Conservation (phyloP, 2,113 vertebrate species). For the Atractosteus spatula region DNA sequence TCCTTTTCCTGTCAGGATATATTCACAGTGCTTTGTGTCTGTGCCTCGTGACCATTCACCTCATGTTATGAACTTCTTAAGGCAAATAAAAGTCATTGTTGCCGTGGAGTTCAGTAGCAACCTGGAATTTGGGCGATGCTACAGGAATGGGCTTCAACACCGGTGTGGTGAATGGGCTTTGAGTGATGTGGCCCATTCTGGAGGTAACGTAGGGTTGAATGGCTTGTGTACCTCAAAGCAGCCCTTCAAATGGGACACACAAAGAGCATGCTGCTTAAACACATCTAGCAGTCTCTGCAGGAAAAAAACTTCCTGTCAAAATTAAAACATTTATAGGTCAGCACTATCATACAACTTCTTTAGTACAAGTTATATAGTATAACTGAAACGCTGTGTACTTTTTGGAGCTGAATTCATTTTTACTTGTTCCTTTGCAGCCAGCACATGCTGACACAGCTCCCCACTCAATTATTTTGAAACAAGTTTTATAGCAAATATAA, state of each 20-base stretch:
- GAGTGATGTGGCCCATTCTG: not conserved
- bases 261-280: not conserved
- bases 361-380: no score
- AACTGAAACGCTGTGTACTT: no score
- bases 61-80: conserved; percentile 19
- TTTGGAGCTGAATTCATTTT: no score
- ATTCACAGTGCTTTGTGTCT: conserved; percentile 32
- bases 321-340: no score
- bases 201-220: not conserved
- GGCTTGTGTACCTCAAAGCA: not conserved
- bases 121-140: not conserved
- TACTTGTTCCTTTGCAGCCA: no score
- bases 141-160: not conserved
- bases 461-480: no score
- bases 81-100: conserved; percentile 24
- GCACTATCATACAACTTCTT: no score
- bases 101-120: conserved; percentile 16
- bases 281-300: conserved; percentile 5
- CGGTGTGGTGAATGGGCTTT: not conserved
- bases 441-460: no score
- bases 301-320: not conserved
- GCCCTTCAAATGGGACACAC: conserved; percentile 1
- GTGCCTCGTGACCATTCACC: not conserved
- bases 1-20: conserved; percentile 44
- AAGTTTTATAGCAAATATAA: no score